Evolutionary conservation across 2,888 invertebrate genomes (phyloP).

Genomic region (Oscheius sp.): DNA sequence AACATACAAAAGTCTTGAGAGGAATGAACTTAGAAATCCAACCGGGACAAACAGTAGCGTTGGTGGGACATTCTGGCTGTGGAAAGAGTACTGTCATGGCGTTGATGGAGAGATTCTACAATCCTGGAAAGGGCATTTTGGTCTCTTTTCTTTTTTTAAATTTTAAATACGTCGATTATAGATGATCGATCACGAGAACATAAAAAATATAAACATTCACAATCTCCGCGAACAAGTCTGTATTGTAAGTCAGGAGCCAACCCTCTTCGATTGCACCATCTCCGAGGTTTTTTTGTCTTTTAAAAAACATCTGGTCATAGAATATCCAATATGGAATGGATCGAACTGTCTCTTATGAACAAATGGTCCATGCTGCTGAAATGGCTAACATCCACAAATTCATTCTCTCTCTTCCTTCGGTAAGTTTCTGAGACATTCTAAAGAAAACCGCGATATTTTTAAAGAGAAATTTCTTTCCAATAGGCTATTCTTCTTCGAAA

Average conservation of each 20-base stretch:
- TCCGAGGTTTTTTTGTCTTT: constrained; percentile 70
- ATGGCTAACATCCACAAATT: constrained; percentile 73
- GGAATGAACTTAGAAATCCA: constrained; percentile 68
- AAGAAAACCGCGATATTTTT: too few species aligned
- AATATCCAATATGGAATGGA: constrained; percentile 87
- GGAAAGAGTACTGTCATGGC: constrained; percentile 72
- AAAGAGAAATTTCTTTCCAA: too few species aligned
- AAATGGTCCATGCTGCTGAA: constrained; percentile 71
- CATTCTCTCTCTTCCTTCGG: constrained; percentile 71
- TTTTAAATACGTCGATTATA: constrained; percentile 71
- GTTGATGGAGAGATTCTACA: constrained; percentile 83
- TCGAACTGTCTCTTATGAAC: constrained; percentile 61
- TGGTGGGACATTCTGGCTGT: constrained; percentile 68
- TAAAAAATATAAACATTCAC: constrained; percentile 78
- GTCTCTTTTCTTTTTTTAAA: constrained; percentile 70
- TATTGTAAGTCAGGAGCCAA: constrained; percentile 55
- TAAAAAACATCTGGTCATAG: constrained; percentile 69
- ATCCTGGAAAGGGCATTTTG: constrained; percentile 78
- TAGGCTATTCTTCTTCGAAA: too few species aligned
- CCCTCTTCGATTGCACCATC: constrained; percentile 62
- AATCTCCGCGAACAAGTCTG: constrained; percentile 78
- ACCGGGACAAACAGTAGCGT: constrained; percentile 63
- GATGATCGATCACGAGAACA: constrained; percentile 73
- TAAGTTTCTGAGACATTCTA: too few species aligned
- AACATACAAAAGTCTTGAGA: constrained; percentile 69